phyloP scores from a whole-genome alignment of 2,113 vertebrate genomes.

The Thunnus maccoyii region DNA sequence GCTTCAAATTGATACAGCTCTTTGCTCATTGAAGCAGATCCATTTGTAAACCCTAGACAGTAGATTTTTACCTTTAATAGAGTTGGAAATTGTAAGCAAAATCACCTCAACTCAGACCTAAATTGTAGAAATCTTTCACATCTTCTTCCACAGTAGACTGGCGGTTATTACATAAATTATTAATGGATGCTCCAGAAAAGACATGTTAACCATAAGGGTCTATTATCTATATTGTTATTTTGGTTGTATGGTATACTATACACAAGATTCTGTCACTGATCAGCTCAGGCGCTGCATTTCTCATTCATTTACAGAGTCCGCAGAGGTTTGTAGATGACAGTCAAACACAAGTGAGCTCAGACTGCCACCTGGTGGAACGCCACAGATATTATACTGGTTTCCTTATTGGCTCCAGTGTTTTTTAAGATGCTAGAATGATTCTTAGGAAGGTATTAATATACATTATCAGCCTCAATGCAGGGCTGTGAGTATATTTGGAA shows the following conservation, averaged over 20 bases:
- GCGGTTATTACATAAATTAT: conserved; percentile 6
- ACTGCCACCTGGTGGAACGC: conserved; percentile 53
- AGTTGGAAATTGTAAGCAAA: background rate
- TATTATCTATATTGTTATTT: background rate
- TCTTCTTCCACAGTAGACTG: background rate
- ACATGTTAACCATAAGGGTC: background rate
- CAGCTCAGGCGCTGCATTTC: conserved; percentile 28
- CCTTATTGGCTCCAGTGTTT: background rate
- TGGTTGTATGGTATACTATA: conserved; percentile 9
- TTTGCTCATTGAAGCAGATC: background rate
- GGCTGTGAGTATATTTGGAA: background rate
- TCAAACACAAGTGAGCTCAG: background rate
- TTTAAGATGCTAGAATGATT: background rate
- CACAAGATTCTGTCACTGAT: conserved; percentile 3
- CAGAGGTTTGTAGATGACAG: conserved; percentile 30
- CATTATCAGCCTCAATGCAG: background rate
- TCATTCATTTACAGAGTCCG: conserved; percentile 34
- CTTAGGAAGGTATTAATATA: background rate
- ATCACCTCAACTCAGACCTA: background rate
- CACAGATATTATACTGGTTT: conserved; percentile 10
- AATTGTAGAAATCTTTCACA: background rate
- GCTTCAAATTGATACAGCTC: conserved; percentile 13
- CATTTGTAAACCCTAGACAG: background rate
- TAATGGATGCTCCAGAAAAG: background rate
- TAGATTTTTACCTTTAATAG: background rate